Evolutionary conservation across 2,797 vertebrate species (phyloP).

Genomic region (Acipenser oxyrinchus): DNA sequence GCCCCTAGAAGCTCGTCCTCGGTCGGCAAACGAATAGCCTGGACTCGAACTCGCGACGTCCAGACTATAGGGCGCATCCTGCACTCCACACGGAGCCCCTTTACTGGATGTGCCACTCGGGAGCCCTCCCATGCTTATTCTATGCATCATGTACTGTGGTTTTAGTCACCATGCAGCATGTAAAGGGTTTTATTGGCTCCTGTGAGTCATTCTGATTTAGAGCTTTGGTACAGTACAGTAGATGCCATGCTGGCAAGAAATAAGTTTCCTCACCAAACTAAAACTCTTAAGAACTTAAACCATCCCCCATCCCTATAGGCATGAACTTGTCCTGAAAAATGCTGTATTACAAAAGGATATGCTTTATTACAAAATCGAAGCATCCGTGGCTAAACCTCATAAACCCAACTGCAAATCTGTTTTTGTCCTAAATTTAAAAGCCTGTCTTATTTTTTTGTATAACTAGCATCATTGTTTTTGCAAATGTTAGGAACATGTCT

Average conservation of each 20-base stretch:
- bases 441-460: too few relatives aligned
- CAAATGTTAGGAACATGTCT: constrained; percentile 11
- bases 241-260: constrained; percentile 44
- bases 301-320: constrained; percentile 19
- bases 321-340: not conserved
- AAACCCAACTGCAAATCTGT: too few relatives aligned
- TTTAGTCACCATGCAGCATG: constrained; percentile 8
- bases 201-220: constrained; percentile 30
- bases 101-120: too few relatives aligned
- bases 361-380: not conserved
- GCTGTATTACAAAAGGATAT: not conserved
- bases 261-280: constrained; percentile 52
- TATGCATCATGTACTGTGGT: too few relatives aligned
- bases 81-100: too few relatives aligned
- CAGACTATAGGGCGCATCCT: too few relatives aligned
- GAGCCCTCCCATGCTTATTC: too few relatives aligned
- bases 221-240: constrained; percentile 31
- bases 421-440: too few relatives aligned
- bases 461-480: constrained; percentile 11
- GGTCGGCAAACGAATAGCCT: too few relatives aligned
- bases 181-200: constrained; percentile 21
- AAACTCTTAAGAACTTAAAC: constrained; percentile 36
- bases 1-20: too few relatives aligned
- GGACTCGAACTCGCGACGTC: too few relatives aligned
- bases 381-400: too few relatives aligned